phyloP scores from a whole-genome alignment of 2,113 vertebrate genomes.

The Sceloporus tristichus region DNA sequence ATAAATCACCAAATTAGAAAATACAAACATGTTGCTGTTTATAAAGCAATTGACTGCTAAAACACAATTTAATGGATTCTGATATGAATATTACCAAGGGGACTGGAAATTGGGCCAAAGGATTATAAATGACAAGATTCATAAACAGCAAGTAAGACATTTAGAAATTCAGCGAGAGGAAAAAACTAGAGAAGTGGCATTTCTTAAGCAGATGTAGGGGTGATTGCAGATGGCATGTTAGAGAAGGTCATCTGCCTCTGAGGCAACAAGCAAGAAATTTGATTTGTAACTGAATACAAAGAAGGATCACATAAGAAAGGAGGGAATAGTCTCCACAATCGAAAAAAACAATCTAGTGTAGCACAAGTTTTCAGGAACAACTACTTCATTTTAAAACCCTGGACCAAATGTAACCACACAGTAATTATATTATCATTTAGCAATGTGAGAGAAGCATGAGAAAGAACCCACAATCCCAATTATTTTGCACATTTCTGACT shows the following conservation, averaged over 20 bases:
- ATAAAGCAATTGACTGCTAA: slow-evolving; percentile 27
- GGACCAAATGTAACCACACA: not conserved
- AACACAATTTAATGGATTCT: slow-evolving; percentile 37
- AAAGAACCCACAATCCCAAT: not conserved
- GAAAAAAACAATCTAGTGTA: slow-evolving; percentile 1
- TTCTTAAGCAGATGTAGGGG: slow-evolving; percentile 31
- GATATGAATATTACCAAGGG: slow-evolving; percentile 39
- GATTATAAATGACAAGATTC: slow-evolving; percentile 37
- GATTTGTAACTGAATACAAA: slow-evolving; percentile 38
- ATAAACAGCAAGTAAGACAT: slow-evolving; percentile 40
- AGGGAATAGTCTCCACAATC: not conserved
- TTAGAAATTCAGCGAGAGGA: slow-evolving; percentile 41
- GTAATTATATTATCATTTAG: not conserved
- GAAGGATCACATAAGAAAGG: slow-evolving; percentile 25
- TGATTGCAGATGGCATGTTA: slow-evolving; percentile 46
- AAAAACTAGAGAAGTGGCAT: slow-evolving; percentile 34
- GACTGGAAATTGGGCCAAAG: slow-evolving; percentile 37
- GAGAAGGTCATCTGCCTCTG: slow-evolving; percentile 33
- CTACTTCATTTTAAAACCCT: not conserved
- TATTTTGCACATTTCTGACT: not conserved
- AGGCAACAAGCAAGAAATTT: slow-evolving; percentile 26
- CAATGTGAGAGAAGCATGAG: not conserved
- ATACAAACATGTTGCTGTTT: slow-evolving; percentile 12
- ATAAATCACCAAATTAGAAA: slow-evolving; percentile 3
- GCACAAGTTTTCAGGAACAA: not conserved